Conservation (phyloP, 2,888 invertebrate genomes). For the Erebia epiphron region DNA sequence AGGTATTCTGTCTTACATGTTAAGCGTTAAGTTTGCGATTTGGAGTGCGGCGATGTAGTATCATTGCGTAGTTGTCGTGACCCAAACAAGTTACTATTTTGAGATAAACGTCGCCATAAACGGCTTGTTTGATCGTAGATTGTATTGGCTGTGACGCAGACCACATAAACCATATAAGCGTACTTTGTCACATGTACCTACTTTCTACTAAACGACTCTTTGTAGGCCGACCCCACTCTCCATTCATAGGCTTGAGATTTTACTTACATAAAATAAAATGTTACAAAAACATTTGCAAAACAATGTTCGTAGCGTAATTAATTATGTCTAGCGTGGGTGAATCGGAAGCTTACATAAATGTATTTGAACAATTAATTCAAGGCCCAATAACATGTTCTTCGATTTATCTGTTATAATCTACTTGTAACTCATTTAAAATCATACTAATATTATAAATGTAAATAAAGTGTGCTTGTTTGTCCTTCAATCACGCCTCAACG, state of each 20-base stretch:
- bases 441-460: neutral
- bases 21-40: constrained; percentile 22
- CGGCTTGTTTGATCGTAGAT: constrained; percentile 57
- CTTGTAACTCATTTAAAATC: no score
- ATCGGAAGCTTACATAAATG: constrained; percentile 15
- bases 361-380: constrained; percentile 25
- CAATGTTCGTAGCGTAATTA: constrained; percentile 11
- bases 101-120: constrained; percentile 80
- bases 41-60: constrained; percentile 57
- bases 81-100: constrained; percentile 80
- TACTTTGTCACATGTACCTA: constrained; percentile 48
- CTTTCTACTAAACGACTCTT: constrained; percentile 66
- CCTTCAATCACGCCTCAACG: no score
- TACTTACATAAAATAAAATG: neutral
- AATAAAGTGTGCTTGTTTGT: neutral
- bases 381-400: neutral
- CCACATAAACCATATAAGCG: constrained; percentile 43
- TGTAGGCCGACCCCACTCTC: constrained; percentile 25
- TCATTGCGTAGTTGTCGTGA: constrained; percentile 72
- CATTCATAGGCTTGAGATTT: constrained; percentile 15
- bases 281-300: constrained; percentile 3
- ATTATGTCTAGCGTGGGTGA: constrained; percentile 23
- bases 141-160: constrained; percentile 48
- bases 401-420: neutral
- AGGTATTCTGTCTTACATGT: constrained; percentile 15